Evolutionary conservation across 2,797 vertebrate species (phyloP).

Genomic region (Pseudochaenichthys georgianus): DNA sequence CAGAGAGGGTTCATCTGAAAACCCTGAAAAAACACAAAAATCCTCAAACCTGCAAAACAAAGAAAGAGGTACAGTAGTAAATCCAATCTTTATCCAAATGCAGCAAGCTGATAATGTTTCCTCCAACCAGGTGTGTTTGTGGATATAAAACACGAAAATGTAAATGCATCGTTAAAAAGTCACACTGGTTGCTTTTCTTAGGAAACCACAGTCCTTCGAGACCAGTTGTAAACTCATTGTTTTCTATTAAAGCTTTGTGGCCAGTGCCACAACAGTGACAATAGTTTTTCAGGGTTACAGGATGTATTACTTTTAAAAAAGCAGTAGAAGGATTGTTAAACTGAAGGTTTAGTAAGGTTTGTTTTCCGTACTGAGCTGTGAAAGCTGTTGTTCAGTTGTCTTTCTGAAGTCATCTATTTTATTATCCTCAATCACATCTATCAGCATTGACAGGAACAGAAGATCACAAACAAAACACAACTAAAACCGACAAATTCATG

Average conservation of each 20-base stretch:
- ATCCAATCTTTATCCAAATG: constrained; percentile 34
- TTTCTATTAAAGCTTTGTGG: neutral
- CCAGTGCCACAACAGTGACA: no score
- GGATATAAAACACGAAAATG: constrained; percentile 12
- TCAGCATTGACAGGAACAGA: neutral
- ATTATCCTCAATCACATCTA: neutral
- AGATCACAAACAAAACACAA: neutral
- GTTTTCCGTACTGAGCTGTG: constrained; percentile 1
- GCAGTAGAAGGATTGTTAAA: neutral
- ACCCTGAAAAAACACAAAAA: neutral
- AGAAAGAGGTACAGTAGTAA: constrained; percentile 4
- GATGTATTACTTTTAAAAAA: neutral
- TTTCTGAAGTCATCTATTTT: neutral
- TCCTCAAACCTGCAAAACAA: constrained; percentile 4
- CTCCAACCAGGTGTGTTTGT: constrained; percentile 20
- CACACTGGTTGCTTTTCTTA: constrained; percentile 8
- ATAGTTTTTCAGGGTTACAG: neutral
- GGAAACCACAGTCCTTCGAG: constrained; percentile 24
- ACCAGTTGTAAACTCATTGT: constrained; percentile 12
- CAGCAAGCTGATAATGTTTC: constrained; percentile 46
- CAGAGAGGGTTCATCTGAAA: neutral
- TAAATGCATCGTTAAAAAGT: neutral
- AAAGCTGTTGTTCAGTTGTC: neutral
- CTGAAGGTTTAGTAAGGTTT: neutral
- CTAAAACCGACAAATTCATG: neutral